Percentiles rank a stretch among this genome's conserved stretches.
Conservation (phyloP, 2,797 vertebrate species). For the Sitta carolinensis region DNA sequence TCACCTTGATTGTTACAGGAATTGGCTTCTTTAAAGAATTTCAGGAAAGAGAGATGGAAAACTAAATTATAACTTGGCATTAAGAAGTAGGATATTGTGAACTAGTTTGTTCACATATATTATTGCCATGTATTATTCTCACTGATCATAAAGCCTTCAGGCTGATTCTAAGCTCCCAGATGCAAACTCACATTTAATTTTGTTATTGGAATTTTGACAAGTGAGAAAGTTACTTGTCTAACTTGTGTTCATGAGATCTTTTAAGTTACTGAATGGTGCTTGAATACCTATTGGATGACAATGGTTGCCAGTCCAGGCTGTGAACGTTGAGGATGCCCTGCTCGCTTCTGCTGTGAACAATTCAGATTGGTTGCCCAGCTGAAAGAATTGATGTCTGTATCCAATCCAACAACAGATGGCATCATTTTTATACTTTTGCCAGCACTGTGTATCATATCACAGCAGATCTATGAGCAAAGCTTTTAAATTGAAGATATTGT, state of each 20-base stretch:
- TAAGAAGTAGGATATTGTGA: neutral
- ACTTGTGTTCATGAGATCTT: neutral
- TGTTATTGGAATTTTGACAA: neutral
- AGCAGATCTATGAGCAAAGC: neutral
- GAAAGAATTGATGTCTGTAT: neutral
- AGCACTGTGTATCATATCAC: neutral
- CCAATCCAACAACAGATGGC: neutral
- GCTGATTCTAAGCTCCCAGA: neutral
- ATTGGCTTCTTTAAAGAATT: neutral
- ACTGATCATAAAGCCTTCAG: neutral
- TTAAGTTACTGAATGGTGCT: neutral
- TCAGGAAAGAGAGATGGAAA: neutral
- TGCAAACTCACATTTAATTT: neutral
- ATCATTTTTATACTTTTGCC: neutral
- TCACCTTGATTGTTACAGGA: neutral
- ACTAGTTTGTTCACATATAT: neutral
- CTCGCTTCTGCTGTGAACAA: neutral
- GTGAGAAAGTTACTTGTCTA: neutral
- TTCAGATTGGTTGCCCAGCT: neutral
- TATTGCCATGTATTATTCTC: neutral
- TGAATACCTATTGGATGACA: neutral
- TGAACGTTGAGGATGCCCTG: neutral
- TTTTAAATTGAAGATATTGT: neutral
- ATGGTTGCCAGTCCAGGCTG: neutral
- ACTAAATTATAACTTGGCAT: neutral